Evolutionary conservation across 2,888 invertebrate genomes (phyloP), one percentile per base, ranked within the genome.

Genomic region (Cheilosia grossa): DNA sequence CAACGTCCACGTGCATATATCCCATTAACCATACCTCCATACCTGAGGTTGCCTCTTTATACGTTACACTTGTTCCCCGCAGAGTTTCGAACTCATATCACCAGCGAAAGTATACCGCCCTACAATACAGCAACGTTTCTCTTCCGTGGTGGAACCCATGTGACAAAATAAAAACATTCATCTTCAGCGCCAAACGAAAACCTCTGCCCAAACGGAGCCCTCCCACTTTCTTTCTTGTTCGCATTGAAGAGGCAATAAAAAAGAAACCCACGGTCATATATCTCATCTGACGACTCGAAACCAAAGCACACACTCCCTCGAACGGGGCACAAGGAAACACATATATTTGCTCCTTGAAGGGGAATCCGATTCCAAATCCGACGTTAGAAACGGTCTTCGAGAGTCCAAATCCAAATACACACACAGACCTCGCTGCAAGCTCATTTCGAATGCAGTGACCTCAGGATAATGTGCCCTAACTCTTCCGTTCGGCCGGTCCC

Each of bases 371-470:
- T 80, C 42, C 59, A 37, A 64, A 54, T 61, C 61, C 44, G 54
- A 30, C 30, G 75, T 77, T 75, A 58, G 70, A 82, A 82, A 82
- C 75, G 64, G 75, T 70, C 75, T 77, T 82, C 33, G 81, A 24
- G 19, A 77, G 63, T 70, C 74, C 73, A 58, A 78, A 67, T 78
- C 53, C 67, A 74, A 79, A 13, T 1, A 4, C 44, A 44, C n/a
- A n/a, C n/a, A 5, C 42, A 42, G 42, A 59, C 40, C 24, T 30
- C 40, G 53, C 21, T 44, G 3, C 42, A 21, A 7, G 44, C 81
- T 86, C 72, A 87, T 87, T 87, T 86, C 86, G 53, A 85, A 87
- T 87, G 86, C 87, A 87, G 82, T 87, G 87, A 87, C 87, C 87
- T 87, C 87, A 86, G 86, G 78, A 78, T 87, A 87, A 87, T 87